A percentile compares a stretch with the other conserved stretches of the same genome.
Conservation (phyloP, 2,113 vertebrate species). For the Leucoraja erinaceus region DNA sequence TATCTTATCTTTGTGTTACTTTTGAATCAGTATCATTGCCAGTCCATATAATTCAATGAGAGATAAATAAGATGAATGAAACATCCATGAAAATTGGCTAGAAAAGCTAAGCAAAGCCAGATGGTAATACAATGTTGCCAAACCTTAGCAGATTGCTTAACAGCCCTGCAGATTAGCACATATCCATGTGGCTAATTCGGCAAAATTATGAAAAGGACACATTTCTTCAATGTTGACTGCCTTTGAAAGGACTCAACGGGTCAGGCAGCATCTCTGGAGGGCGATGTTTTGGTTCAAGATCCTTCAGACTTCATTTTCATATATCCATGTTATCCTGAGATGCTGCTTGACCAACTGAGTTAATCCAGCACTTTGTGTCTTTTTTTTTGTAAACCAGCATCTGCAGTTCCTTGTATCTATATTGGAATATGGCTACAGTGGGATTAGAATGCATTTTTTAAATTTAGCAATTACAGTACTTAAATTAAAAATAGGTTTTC, state of each 20-base stretch:
- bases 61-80: background rate
- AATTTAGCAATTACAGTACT: background rate
- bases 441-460: background rate
- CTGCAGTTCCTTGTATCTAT: too few relatives aligned
- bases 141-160: background rate
- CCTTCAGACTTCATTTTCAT: too few relatives aligned
- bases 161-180: background rate
- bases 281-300: too few relatives aligned
- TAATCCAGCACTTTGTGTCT: too few relatives aligned
- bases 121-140: too few relatives aligned
- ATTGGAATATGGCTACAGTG: too few relatives aligned
- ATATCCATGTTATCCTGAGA: too few relatives aligned
- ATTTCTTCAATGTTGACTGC: background rate
- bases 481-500: background rate
- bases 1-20: background rate
- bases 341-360: too few relatives aligned
- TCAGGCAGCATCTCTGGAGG: too few relatives aligned
- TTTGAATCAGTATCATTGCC: background rate
- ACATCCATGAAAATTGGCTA: background rate
- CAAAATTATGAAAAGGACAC: background rate
- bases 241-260: background rate
- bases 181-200: background rate
- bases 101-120: background rate
- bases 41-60: background rate
- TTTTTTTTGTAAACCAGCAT: too few relatives aligned